Evolutionary conservation across 2,113 vertebrate genomes (phyloP).

Genomic region (Upupa epops): DNA sequence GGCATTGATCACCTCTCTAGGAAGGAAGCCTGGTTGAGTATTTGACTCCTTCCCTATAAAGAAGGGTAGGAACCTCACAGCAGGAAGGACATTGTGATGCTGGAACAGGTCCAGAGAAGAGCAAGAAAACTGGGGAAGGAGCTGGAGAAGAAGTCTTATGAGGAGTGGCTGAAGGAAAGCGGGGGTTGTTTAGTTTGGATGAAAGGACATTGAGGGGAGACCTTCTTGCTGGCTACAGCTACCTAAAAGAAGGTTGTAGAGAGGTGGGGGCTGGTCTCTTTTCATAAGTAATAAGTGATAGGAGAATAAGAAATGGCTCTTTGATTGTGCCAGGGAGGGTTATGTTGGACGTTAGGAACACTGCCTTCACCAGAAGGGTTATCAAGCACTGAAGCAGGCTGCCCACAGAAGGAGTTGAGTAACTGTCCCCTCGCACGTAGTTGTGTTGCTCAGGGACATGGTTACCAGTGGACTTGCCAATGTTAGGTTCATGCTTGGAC

Average conservation of each 20-base stretch:
- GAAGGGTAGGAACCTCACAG: background rate
- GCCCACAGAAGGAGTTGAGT: background rate
- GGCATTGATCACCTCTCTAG: background rate
- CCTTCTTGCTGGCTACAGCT: background rate
- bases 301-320: background rate
- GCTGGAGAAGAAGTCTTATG: background rate
- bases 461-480: background rate
- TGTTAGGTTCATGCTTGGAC: background rate
- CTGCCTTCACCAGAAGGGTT: background rate
- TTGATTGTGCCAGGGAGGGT: background rate
- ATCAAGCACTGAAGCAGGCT: background rate
- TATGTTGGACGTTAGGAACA: background rate
- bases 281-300: background rate
- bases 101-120: background rate
- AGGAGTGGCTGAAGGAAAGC: background rate
- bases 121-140: background rate
- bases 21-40: background rate
- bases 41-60: background rate
- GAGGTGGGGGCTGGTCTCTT: accelerated
- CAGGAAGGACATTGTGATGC: background rate
- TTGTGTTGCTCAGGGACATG: background rate
- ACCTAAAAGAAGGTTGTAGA: background rate
- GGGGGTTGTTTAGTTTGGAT: background rate
- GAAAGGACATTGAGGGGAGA: background rate
- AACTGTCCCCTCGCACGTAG: background rate